These are phyloP conservation scores for Solea solea DNA, from an alignment of 2,113 vertebrate species.

Conservation along the genomic window DNA sequence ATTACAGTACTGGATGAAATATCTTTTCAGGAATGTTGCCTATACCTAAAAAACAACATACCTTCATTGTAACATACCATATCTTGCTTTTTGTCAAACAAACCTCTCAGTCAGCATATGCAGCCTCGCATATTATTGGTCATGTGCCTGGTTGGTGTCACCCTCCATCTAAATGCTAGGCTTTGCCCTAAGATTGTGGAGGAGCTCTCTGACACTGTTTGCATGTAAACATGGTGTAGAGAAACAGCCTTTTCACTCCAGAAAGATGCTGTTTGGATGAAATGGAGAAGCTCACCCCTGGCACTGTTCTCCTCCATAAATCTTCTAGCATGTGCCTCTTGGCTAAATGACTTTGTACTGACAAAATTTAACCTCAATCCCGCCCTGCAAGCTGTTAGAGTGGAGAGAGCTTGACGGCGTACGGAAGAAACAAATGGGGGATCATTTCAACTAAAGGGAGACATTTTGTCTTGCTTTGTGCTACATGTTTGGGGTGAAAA, in stretches of 20 bases:
- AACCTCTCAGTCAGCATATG: conserved; percentile 2
- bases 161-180: conserved; percentile 56
- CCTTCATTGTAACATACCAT: not conserved
- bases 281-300: conserved; percentile 77
- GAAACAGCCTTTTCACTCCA: conserved; percentile 54
- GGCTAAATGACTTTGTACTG: conserved; percentile 79
- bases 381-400: conserved; percentile 52
- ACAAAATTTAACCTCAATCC: conserved; percentile 74
- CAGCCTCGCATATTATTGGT: conserved; percentile 9
- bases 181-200: conserved; percentile 62
- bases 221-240: conserved; percentile 71
- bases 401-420: conserved; percentile 11
- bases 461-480: conserved; percentile 31
- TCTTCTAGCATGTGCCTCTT: conserved; percentile 79
- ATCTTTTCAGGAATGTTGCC: no score
- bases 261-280: conserved; percentile 73
- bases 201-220: conserved; percentile 68
- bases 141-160: conserved; percentile 50
- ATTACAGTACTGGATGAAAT: no score
- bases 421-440: conserved; percentile 38
- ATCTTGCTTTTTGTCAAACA: not conserved
- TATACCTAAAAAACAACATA: no score
- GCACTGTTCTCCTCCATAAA: conserved; percentile 75
- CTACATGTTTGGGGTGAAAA: not conserved
- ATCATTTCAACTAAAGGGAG: conserved; percentile 29